Percentiles rank a stretch among this genome's conserved stretches.
Evolutionary conservation across 1,140 invertebrate genomes (phyloP).

Genomic region (Drosophila pseudoobscura): DNA sequence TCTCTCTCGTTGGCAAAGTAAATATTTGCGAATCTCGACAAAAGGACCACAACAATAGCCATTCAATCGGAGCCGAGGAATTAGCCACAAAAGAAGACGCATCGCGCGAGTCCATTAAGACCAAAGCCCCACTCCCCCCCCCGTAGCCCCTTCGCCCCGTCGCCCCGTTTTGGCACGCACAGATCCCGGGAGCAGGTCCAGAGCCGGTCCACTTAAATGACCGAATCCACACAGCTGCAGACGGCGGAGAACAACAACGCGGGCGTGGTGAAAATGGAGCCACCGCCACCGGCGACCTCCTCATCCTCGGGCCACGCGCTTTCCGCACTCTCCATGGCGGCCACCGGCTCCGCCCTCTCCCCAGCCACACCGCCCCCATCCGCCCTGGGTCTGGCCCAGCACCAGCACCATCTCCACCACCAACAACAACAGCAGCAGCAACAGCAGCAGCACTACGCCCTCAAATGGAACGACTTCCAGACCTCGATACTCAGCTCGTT

Average conservation of each 20-base stretch:
- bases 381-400: constrained; percentile 31
- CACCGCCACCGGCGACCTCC: constrained; percentile 76
- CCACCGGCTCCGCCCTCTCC: constrained; percentile 60
- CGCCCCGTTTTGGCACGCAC: neutral
- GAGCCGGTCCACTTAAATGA: constrained; percentile 71
- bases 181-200: neutral
- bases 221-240: constrained; percentile 83
- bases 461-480: constrained; percentile 97
- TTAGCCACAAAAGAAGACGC: constrained; percentile 64
- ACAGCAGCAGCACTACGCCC: constrained; percentile 91
- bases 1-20: constrained; percentile 30
- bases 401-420: constrained; percentile 87
- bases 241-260: constrained; percentile 83
- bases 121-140: neutral
- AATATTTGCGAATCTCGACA: constrained; percentile 66
- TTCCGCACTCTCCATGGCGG: constrained; percentile 60
- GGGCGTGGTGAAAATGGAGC: constrained; percentile 82
- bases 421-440: constrained; percentile 82
- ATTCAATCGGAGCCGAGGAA: constrained; percentile 45
- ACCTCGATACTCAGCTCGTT: constrained; percentile 94
- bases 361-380: constrained; percentile 62
- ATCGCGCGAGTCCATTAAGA: constrained; percentile 61
- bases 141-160: neutral
- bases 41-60: constrained; percentile 27
- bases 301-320: constrained; percentile 49